Percentiles rank a stretch among this genome's conserved stretches.
phyloP scores from a whole-genome alignment of 1,140 invertebrate species.

The Calosoma granatense region DNA sequence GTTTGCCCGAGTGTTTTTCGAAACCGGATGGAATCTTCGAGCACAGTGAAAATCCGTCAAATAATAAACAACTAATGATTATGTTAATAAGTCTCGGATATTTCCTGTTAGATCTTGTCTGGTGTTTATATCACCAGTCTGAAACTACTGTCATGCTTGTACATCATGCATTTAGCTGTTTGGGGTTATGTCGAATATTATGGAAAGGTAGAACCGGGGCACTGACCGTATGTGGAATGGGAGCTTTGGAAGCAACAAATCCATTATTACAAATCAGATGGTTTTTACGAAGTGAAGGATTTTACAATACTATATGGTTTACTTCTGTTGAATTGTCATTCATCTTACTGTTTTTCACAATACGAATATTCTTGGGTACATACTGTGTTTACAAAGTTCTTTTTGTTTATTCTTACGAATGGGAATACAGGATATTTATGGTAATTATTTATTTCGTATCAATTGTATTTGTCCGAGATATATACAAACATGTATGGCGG shows the following conservation, averaged over 20 bases:
- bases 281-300: constrained; percentile 33
- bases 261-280: constrained; percentile 46
- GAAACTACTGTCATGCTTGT: constrained; percentile 40
- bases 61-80: constrained; percentile 20
- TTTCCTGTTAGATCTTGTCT: constrained; percentile 45
- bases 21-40: constrained; percentile 23
- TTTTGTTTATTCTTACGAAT: constrained; percentile 21
- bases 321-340: constrained; percentile 25
- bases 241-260: constrained; percentile 45
- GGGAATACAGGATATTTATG: constrained; percentile 25
- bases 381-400: constrained; percentile 22
- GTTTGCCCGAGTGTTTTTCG: constrained; percentile 35
- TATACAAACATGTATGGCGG: constrained; percentile 19
- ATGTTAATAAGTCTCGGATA: constrained; percentile 39
- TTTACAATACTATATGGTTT: constrained; percentile 22
- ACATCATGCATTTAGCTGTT: constrained; percentile 41
- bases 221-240: constrained; percentile 40
- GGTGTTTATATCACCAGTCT: constrained; percentile 41
- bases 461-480: constrained; percentile 28
- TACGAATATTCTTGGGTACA: constrained; percentile 27
- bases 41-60: constrained; percentile 23
- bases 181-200: constrained; percentile 38
- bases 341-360: constrained; percentile 24
- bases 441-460: constrained; percentile 28
- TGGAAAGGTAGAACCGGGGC: constrained; percentile 37